Base-by-base conservation (phyloP, 2,797 vertebrate species). In the Anguilla obscura region DNA sequence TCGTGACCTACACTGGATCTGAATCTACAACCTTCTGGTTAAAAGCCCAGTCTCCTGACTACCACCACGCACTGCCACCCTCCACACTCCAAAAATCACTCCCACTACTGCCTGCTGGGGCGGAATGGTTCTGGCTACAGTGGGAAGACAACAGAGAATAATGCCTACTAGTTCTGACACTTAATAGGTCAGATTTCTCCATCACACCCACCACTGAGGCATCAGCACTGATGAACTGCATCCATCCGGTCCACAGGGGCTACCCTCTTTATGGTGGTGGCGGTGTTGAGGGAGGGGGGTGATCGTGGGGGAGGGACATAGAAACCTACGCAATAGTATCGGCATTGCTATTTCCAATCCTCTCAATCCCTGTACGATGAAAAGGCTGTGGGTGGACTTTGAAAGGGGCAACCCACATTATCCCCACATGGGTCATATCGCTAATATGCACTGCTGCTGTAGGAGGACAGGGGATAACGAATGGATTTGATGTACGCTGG, bases 181-280 rank as follows among this genome's bases (percentile, higher is more conserved):
- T 80, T 48, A 80, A 45, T 45, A 48, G 40, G 76, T 80, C 36
- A 48, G 16, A 80, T 80, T 36, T 80, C 76, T 80, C 76, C 33
- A 80, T 21, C 76, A 24, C 76, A 1, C 76, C 76, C 76, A 80
- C 76, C 76, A 24, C 14, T 2, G 16, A 45, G 40, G 8, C 36
- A 24, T 9, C 40, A 3, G 12, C 9, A 9, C 40, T 21, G 18
- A 45, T 40, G 18, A 14, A 80, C 30, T 36, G n/a, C 10, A 80
- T 48, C 36, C 33, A 48, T 36, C 36, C 76, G 24, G 76, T 14
- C 71, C 71, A 76, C 71, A 76, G 71, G 63, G 63, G 63, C 24
- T 69, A 24, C 71, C 71, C 71, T 36, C 10, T 5, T 14, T 76
- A 14, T 76, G 71, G 71, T 4, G 71, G 24, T 69, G 63, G 24